Percentiles rank a stretch among this genome's conserved stretches.
Conservation (phyloP, 2,113 vertebrate species). For the Gyps fulvus region DNA sequence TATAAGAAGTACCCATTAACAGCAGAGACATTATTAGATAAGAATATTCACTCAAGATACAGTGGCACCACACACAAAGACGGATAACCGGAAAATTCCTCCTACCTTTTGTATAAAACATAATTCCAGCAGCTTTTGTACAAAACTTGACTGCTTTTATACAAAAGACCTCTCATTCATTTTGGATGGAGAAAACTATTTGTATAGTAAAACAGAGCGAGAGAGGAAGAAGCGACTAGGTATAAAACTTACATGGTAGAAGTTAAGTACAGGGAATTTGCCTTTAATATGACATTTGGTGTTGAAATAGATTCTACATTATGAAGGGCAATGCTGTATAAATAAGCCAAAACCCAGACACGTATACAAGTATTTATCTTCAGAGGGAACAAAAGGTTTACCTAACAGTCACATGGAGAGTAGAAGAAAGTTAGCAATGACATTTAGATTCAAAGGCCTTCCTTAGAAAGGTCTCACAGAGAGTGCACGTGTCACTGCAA, state of each 20-base stretch:
- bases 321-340: constrained; percentile 43
- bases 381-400: constrained; percentile 20
- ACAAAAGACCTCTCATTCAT: neutral
- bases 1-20: neutral
- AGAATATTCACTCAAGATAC: neutral
- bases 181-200: neutral
- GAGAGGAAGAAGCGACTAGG: neutral
- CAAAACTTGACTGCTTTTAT: neutral
- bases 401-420: neutral
- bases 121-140: neutral
- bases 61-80: neutral
- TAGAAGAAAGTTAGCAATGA: neutral
- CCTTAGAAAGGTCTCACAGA: neutral
- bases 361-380: neutral
- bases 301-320: constrained; percentile 14
- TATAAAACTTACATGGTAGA: neutral
- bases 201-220: neutral
- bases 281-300: constrained; percentile 21
- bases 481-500: neutral
- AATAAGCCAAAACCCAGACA: neutral
- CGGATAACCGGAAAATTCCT: neutral
- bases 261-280: neutral
- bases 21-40: neutral
- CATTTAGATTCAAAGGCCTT: constrained; percentile 27
- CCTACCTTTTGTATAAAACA: neutral